Evolutionary conservation across 92 coral and sea anemone genomes (phyloP).

Genomic region (Zoanthus gigantus): DNA sequence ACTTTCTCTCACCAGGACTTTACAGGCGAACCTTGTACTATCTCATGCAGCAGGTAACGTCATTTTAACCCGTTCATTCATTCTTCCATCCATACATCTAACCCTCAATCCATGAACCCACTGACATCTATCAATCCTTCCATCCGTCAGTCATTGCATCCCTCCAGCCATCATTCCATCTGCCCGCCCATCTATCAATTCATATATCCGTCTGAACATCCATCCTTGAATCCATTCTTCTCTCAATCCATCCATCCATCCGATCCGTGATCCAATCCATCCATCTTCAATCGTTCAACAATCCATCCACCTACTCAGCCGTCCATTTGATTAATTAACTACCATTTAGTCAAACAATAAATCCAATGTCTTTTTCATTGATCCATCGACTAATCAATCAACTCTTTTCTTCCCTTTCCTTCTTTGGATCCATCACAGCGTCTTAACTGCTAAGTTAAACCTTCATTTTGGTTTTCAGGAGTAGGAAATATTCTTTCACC

Average conservation of each 20-base stretch:
- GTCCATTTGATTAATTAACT: too few relatives aligned
- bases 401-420: background rate
- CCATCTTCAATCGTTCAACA: too few relatives aligned
- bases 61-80: background rate
- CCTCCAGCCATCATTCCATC: too few relatives aligned
- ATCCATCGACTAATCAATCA: background rate
- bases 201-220: background rate
- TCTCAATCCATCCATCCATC: background rate
- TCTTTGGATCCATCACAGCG: background rate
- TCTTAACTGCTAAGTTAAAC: background rate
- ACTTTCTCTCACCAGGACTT: background rate
- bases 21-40: slow-evolving; percentile 24
- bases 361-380: too few relatives aligned
- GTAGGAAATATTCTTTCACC: slow-evolving; percentile 78
- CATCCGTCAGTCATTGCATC: too few relatives aligned
- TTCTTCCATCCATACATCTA: too few relatives aligned
- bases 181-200: too few relatives aligned
- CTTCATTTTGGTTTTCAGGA: slow-evolving; percentile 54
- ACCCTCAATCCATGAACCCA: too few relatives aligned
- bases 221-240: background rate
- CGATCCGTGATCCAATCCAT: too few relatives aligned
- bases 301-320: too few relatives aligned
- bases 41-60: slow-evolving; percentile 49
- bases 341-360: too few relatives aligned
- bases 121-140: too few relatives aligned